phyloP scores from a whole-genome alignment of 2,797 vertebrate genomes.

The Crenichthys baileyi region DNA sequence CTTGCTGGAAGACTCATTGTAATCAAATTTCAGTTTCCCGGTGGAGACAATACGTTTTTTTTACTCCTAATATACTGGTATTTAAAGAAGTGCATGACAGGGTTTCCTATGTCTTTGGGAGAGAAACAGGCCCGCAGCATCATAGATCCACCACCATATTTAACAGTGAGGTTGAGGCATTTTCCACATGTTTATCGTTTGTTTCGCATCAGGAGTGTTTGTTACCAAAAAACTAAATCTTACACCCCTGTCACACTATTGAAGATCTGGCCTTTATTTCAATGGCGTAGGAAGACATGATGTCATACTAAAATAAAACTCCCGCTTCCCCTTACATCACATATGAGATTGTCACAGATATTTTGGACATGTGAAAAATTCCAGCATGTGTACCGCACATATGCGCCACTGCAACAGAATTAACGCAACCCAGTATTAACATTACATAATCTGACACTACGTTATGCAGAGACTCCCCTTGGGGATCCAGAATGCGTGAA shows the following conservation, averaged over 20 bases:
- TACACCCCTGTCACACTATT: background rate
- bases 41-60: too few species aligned
- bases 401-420: background rate
- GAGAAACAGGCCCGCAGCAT: background rate
- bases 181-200: background rate
- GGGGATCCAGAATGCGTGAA: too few species aligned
- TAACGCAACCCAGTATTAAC: background rate
- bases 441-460: background rate
- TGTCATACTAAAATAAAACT: background rate
- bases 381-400: background rate
- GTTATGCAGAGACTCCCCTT: background rate
- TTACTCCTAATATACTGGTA: background rate
- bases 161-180: background rate
- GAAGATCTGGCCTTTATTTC: background rate
- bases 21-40: too few species aligned
- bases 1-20: too few species aligned
- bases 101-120: background rate
- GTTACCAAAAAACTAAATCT: background rate
- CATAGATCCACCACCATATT: background rate
- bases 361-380: background rate
- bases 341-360: background rate
- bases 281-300: background rate
- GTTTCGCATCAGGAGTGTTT: background rate
- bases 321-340: background rate
- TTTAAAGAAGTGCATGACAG: background rate